phyloP scores from a whole-genome alignment of 2,113 vertebrate genomes.

The Alexandromys fortis region DNA sequence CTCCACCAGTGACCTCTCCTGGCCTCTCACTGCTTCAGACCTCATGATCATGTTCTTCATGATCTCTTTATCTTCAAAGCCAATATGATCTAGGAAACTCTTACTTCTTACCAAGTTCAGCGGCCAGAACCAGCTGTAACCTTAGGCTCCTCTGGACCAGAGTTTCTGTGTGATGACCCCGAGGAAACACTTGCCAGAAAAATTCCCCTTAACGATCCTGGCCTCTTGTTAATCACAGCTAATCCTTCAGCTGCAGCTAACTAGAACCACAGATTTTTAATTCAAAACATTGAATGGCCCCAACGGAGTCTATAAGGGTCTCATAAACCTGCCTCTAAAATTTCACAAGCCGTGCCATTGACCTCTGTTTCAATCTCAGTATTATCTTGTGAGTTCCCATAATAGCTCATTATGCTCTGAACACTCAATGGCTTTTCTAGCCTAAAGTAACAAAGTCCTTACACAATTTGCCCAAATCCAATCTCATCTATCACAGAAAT shows the following conservation, averaged over 20 bases:
- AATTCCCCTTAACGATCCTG: not conserved
- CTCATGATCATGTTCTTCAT: not conserved
- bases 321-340: too few relatives aligned
- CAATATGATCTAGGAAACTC: not conserved
- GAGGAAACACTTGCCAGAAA: not conserved
- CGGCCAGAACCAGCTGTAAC: not conserved
- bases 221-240: not conserved
- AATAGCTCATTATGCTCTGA: not conserved
- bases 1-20: not conserved
- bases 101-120: not conserved
- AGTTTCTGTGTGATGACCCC: too few relatives aligned
- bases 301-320: not conserved
- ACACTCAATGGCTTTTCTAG: not conserved
- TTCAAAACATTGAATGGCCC: not conserved
- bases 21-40: not conserved
- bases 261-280: not conserved
- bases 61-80: not conserved
- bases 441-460: not conserved
- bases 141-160: not conserved
- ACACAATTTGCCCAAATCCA: not conserved
- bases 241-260: not conserved
- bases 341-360: not conserved
- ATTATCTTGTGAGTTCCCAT: not conserved
- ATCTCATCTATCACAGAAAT: not conserved
- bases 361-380: not conserved